phyloP scores from a whole-genome alignment of 2,888 invertebrate genomes.

The Dryobotodes eremita region DNA sequence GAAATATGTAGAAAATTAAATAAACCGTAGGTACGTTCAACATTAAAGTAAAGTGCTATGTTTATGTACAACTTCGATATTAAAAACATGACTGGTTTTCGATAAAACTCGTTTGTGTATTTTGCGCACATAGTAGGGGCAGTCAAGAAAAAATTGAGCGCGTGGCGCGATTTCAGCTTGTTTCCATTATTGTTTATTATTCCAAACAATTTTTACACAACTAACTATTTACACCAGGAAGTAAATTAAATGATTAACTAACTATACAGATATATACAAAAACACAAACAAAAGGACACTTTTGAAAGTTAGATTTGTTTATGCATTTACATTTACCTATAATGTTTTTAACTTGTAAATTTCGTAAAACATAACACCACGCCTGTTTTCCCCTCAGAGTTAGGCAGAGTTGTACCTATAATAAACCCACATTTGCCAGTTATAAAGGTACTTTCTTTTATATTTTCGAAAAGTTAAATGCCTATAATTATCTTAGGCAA shows the following conservation, averaged over 20 bases:
- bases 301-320: not conserved
- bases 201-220: too few species aligned
- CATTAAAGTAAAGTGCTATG: not conserved
- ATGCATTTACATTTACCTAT: not conserved
- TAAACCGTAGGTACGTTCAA: not conserved
- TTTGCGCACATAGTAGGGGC: slow-evolving; percentile 29
- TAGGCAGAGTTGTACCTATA: not conserved
- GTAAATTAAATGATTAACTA: not conserved
- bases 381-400: not conserved
- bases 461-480: not conserved
- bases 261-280: not conserved
- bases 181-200: slow-evolving; percentile 18
- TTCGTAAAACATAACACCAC: not conserved
- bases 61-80: not conserved
- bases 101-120: not conserved
- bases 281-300: not conserved
- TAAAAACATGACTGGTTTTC: not conserved
- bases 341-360: not conserved
- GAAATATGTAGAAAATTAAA: too few species aligned
- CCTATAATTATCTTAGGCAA: not conserved
- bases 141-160: not conserved
- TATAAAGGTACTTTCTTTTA: not conserved
- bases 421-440: not conserved
- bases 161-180: not conserved
- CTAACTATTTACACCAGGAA: not conserved